Evolutionary conservation across 2,888 invertebrate species (phyloP).

Genomic region (Hybos culiciformis): DNA sequence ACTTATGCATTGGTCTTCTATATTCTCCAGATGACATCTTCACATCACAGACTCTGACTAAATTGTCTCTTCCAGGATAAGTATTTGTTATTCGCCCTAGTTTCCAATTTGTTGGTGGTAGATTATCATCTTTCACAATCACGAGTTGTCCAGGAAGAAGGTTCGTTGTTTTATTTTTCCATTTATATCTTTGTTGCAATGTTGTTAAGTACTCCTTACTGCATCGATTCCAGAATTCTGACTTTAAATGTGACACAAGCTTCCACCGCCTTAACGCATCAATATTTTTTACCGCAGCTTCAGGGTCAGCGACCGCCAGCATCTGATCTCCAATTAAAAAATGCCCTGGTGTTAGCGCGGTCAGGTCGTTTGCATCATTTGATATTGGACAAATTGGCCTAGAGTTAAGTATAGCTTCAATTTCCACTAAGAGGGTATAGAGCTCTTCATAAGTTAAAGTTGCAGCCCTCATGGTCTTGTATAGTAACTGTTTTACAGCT

Average conservation of each 20-base stretch:
- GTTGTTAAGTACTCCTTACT: no score
- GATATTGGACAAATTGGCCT: slow-evolving; percentile 14
- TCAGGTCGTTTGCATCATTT: slow-evolving; percentile 4
- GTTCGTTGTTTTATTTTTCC: no score
- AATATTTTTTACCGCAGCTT: no score
- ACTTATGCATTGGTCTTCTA: no score
- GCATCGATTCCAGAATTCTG: background rate
- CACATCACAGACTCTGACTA: no score
- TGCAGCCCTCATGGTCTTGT: slow-evolving; percentile 13
- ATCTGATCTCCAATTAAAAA: background rate
- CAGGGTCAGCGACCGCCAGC: background rate
- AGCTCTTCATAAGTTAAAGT: slow-evolving; percentile 18
- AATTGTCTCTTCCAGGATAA: no score
- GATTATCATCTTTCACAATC: no score
- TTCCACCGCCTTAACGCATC: background rate
- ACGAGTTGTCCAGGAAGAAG: no score
- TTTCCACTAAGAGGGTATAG: slow-evolving; percentile 14
- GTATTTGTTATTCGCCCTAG: no score
- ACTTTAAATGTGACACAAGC: background rate
- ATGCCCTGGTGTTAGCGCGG: slow-evolving; percentile 2
- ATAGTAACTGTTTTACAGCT: background rate
- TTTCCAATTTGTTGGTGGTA: no score
- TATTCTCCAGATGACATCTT: no score
- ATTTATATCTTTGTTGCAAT: no score
- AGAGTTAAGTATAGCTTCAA: slow-evolving; percentile 18